These are phyloP conservation scores for Oscheius sp. DNA, from an alignment of 2,888 invertebrate species.

Conservation along the genomic window DNA sequence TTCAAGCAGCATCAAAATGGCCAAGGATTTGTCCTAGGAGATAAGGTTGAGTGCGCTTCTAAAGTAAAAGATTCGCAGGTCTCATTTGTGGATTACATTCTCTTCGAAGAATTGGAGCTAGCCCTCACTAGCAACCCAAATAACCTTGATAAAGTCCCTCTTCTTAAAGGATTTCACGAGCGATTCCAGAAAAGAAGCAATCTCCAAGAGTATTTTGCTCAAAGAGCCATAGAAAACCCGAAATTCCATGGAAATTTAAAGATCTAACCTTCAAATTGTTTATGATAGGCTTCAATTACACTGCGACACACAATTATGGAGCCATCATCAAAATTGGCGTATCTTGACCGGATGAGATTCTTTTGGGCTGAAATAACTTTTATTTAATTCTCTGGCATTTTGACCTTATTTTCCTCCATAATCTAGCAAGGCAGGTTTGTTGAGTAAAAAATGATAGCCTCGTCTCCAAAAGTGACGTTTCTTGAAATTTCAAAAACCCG, in stretches of 20 bases:
- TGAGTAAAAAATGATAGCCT: too few relatives aligned
- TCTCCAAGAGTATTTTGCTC: neutral
- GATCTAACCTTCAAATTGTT: too few relatives aligned
- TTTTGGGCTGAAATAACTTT: too few relatives aligned
- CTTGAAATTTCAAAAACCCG: too few relatives aligned
- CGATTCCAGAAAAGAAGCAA: neutral
- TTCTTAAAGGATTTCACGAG: neutral
- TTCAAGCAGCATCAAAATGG: neutral
- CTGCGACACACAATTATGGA: too few relatives aligned
- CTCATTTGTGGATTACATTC: neutral
- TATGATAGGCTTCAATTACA: too few relatives aligned
- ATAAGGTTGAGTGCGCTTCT: neutral
- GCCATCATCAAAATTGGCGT: too few relatives aligned
- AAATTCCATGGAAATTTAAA: neutral
- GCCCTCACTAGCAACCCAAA: neutral
- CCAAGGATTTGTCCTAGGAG: neutral
- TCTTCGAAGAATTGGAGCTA: neutral
- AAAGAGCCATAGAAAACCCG: neutral
- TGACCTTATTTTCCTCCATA: too few relatives aligned
- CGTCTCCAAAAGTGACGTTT: too few relatives aligned
- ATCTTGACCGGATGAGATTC: too few relatives aligned
- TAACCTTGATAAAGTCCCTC: neutral
- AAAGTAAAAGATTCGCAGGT: neutral
- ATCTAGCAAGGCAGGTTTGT: too few relatives aligned
- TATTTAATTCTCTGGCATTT: too few relatives aligned